Base-by-base conservation (phyloP, 2,797 vertebrate genomes). In the Malurus splendens region DNA sequence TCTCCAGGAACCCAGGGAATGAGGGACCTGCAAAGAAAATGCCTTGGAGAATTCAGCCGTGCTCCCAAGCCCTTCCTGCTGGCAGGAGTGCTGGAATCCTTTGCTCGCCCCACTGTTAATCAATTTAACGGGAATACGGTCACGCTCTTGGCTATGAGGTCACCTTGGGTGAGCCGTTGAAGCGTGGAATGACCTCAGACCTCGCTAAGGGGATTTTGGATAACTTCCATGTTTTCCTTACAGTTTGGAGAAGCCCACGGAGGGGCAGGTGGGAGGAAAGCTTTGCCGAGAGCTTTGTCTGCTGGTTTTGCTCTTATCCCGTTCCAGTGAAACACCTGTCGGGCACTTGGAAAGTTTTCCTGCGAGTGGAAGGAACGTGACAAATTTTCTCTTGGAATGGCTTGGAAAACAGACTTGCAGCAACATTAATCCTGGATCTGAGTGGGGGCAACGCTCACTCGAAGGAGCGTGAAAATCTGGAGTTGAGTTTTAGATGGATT, bases 101-200 rank as follows among this genome's bases (percentile, higher is more conserved):
- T 83, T 75, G 79, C 52, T 41, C 51, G 50, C 55, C 55, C 55
- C 65, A 4, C 36, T 14, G 55, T 94, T 47, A 85, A 95, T 94
- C 91, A 84, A 71, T 85, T 92, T 90, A 87, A 93, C 23, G 2
- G 77, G 68, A 86, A 82, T 32, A 32, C 20, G 41, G 74, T 92
- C 87, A 86, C 85, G 72, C 64, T 82, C 38, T 68, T 54, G 70
- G 44, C 81, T 44, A 77, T 95, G 94, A 96, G 80, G 90, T 94
- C 93, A 94, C 86, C 70, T 50, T 88, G 80, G 95, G 90, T 93
- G 85, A 93, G 74, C 76, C 70, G 74, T 51, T 79, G 92, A 32
- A 92, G 90, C 83, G 25, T 18, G 50, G 75, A 92, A 91, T 84
- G 88, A 95, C 64, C 77, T 93, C 86, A 95, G 81, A 25, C 30